A percentile compares a stretch with the other conserved stretches of the same genome.
Evolutionary conservation across 1,140 invertebrate genomes (phyloP).

Genomic region (Aphelinus atriplicis): DNA sequence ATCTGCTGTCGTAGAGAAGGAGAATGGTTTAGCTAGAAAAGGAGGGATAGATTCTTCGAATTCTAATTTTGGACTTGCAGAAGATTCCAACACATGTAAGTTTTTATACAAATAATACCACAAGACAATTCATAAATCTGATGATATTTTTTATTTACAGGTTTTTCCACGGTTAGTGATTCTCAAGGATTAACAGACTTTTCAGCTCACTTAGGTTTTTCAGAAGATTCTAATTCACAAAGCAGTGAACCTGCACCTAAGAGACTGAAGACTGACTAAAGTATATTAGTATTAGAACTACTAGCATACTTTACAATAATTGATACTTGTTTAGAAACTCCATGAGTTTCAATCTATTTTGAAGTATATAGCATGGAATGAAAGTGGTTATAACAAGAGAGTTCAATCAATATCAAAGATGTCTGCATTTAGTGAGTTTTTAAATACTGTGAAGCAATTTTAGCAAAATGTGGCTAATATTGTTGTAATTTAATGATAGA

Average conservation of each 20-base stretch:
- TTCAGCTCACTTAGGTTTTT: conserved; percentile 84
- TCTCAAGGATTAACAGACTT: conserved; percentile 88
- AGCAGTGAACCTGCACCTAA: conserved; percentile 83
- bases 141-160: conserved; percentile 60
- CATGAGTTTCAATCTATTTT: conserved; percentile 2
- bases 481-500: not conserved
- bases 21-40: conserved; percentile 77
- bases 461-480: too few species aligned
- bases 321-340: conserved; percentile 2
- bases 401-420: conserved; percentile 34
- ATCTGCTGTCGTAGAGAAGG: conserved; percentile 76
- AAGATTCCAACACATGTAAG: conserved; percentile 91
- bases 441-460: conserved; percentile 19
- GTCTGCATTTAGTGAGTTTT: conserved; percentile 40
- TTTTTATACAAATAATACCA: conserved; percentile 43
- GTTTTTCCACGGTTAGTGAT: conserved; percentile 90
- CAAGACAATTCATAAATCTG: conserved; percentile 44
- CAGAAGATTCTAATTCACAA: conserved; percentile 89
- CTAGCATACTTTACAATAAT: not conserved
- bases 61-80: conserved; percentile 83
- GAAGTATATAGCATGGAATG: conserved; percentile 2
- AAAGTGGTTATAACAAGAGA: conserved; percentile 18
- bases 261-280: conserved; percentile 77
- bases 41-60: conserved; percentile 79
- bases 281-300: not conserved